Percentiles rank a stretch among this genome's conserved stretches.
These are phyloP conservation scores for Sinella curviseta DNA, from an alignment of 1,140 invertebrate species.

Conservation along the genomic window DNA sequence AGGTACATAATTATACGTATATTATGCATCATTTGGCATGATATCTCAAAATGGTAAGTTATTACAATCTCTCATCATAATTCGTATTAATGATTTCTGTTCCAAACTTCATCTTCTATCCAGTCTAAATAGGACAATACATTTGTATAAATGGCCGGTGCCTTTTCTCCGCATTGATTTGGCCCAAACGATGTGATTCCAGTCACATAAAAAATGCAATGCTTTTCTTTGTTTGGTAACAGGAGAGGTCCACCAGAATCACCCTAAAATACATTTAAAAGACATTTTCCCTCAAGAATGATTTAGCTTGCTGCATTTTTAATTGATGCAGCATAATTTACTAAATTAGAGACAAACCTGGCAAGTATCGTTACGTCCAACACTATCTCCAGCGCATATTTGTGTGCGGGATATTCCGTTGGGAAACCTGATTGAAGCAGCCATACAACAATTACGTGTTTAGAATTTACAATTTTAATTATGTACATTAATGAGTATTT, in stretches of 20 bases:
- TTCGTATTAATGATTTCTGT: neutral
- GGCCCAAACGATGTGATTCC: conserved; percentile 52
- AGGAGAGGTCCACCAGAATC: conserved; percentile 20
- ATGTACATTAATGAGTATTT: neutral
- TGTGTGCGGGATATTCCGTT: conserved; percentile 4
- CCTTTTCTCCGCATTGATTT: conserved; percentile 50
- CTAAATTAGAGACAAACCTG: neutral
- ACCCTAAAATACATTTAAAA: neutral
- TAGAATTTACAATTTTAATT: no score
- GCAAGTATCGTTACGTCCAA: conserved; percentile 10
- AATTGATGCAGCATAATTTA: neutral
- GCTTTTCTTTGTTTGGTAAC: conserved; percentile 3
- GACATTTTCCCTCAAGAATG: no score
- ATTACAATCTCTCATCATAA: no score
- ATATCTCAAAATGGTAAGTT: no score
- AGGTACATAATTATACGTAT: no score
- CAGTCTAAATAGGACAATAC: conserved; percentile 68
- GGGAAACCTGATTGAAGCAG: conserved; percentile 21
- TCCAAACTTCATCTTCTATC: conserved; percentile 59
- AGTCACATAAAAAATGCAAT: neutral
- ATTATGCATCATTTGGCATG: no score
- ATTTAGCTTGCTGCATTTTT: neutral
- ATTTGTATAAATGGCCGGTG: conserved; percentile 65
- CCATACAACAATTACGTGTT: neutral
- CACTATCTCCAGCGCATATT: conserved; percentile 28